Evolutionary conservation across 1,140 invertebrate species (phyloP).

Genomic region (Drosophila kanapiae): DNA sequence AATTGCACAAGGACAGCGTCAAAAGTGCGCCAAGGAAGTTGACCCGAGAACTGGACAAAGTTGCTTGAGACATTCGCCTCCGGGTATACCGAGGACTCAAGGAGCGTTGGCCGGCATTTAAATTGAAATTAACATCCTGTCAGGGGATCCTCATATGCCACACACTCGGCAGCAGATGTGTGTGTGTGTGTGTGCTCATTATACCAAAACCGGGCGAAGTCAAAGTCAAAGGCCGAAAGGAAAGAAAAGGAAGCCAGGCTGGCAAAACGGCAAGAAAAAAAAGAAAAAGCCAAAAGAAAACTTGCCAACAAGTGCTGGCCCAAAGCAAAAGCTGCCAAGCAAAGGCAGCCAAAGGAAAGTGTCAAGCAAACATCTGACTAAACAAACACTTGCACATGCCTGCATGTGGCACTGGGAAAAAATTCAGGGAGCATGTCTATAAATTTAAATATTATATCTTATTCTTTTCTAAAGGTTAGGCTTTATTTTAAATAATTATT

Average conservation of each 20-base stretch:
- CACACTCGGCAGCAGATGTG: constrained; percentile 22
- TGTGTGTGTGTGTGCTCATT: constrained; percentile 68
- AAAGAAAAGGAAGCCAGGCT: constrained; percentile 21
- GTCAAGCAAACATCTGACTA: constrained; percentile 75
- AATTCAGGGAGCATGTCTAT: too few relatives aligned
- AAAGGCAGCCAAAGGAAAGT: constrained; percentile 65
- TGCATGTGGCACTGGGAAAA: constrained; percentile 10
- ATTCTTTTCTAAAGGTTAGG: neutral
- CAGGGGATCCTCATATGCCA: constrained; percentile 33
- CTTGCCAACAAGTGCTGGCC: constrained; percentile 64
- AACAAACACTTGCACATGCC: constrained; percentile 35
- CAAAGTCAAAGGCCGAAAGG: constrained; percentile 59
- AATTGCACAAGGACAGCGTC: constrained; percentile 41
- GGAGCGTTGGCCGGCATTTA: constrained; percentile 67
- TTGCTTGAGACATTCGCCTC: constrained; percentile 43
- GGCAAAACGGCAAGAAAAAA: constrained; percentile 15
- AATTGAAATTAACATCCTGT: constrained; percentile 83
- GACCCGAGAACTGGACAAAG: constrained; percentile 33
- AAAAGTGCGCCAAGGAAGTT: constrained; percentile 53
- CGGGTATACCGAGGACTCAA: constrained; percentile 48
- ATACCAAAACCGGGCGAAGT: constrained; percentile 53
- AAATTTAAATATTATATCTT: neutral
- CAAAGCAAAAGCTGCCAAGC: constrained; percentile 51
- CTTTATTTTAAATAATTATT: neutral
- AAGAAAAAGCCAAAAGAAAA: constrained; percentile 41